Base-by-base conservation (phyloP, 2,113 vertebrate genomes). In the Elephas maximus region DNA sequence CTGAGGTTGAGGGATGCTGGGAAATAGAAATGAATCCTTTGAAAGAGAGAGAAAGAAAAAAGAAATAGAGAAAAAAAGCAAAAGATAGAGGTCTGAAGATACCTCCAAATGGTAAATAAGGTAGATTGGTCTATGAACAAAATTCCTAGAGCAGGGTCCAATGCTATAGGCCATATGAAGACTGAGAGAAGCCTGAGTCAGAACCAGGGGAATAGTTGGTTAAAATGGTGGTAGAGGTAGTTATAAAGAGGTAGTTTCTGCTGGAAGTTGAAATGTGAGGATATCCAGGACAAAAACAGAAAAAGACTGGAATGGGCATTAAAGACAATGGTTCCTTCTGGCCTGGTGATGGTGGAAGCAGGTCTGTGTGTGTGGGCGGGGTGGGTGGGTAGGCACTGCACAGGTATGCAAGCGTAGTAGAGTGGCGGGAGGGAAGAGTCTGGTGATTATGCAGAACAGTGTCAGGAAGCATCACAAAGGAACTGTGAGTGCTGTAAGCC, bases 81-180 rank as follows among this genome's bases (percentile, higher is more conserved):
- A 14, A 90, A 94, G 57, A 79, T 6, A 76, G 41, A 90, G 51
- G 26, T 45, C 63, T 90, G 33, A 90, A 88, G 53, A 91, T 44
- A 28, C 3, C 37, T 9, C 20, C n/a, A 88, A 80, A 67, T 71
- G 65, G 33, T 23, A 88, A 87, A 90, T 44, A 5, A 88, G 73
- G 8, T 87, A n/a, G n/a, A 37, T 21, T 2, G 2, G 21, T 92
- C 33, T 33, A 14, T 44, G 60, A 88, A 73, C 23, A 88, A 80
- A 95, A 88, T 23, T 69, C 53, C 60, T 51, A 48, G 15, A 91
- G 41, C 18, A 81, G 37, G 45, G 17, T 8, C 18, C n/a, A 69
- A 6, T 71, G 37, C 15, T 67, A 57, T 9, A 67, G 60, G 21
- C 9, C 51, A 80, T 12, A 33, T 12, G 80, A 84, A 57, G n/a